phyloP scores from a whole-genome alignment of 2,888 invertebrate genomes.

The Coecobrya sp. region DNA sequence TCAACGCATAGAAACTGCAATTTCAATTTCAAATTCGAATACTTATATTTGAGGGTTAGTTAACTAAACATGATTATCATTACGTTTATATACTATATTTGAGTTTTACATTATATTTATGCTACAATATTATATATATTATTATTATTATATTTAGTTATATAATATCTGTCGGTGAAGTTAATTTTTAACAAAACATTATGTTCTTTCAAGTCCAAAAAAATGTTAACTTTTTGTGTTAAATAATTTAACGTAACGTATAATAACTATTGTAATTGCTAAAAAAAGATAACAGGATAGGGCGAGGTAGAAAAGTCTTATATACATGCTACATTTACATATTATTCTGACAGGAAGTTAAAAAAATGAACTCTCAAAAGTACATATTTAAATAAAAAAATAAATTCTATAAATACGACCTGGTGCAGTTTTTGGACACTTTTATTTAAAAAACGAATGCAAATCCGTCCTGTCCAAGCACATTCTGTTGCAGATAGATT shows the following conservation, averaged over 20 bases:
- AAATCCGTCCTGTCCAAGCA: constrained; percentile 81
- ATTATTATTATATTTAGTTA: not conserved
- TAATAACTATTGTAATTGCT: constrained; percentile 1
- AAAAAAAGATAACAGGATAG: not conserved
- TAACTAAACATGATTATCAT: constrained; percentile 26
- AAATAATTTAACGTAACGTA: constrained; percentile 13
- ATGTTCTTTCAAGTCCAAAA: constrained; percentile 60
- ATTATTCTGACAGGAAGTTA: constrained; percentile 49
- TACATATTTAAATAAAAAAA: constrained; percentile 51
- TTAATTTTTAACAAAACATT: constrained; percentile 42
- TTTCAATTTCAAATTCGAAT: constrained; percentile 46
- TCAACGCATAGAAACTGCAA: constrained; percentile 60
- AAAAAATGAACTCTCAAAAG: constrained; percentile 47
- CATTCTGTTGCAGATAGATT: constrained; percentile 68
- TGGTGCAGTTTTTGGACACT: constrained; percentile 77
- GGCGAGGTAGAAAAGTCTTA: constrained; percentile 46
- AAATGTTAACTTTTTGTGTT: constrained; percentile 53
- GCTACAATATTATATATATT: constrained; percentile 6
- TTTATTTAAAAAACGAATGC: constrained; percentile 77
- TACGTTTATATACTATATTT: constrained; percentile 32
- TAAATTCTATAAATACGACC: constrained; percentile 55
- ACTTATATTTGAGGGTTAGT: constrained; percentile 61
- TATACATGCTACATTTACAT: constrained; percentile 62
- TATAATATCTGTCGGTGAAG: constrained; percentile 63
- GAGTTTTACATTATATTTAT: constrained; percentile 40